Percentiles rank a stretch among this genome's conserved stretches.
phyloP scores from a whole-genome alignment of 2,113 vertebrate species.

The Engystomops pustulosus region DNA sequence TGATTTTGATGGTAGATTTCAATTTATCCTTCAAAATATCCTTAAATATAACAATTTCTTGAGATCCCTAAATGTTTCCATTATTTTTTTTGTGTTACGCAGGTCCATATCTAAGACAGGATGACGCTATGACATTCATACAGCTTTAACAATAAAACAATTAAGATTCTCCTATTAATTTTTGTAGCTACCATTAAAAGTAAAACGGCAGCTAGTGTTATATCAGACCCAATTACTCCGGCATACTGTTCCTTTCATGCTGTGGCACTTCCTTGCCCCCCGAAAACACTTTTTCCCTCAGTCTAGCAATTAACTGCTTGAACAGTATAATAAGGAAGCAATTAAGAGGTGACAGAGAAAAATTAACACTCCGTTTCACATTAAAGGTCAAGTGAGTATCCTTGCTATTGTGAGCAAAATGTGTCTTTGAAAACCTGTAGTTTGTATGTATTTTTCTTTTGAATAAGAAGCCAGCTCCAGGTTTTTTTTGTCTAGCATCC shows the following conservation, averaged over 20 bases:
- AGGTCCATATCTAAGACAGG: background rate
- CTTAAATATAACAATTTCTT: background rate
- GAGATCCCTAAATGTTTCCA: too few relatives aligned
- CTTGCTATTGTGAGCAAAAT: conserved; percentile 81
- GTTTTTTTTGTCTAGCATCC: conserved; percentile 76
- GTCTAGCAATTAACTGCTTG: conserved; percentile 87
- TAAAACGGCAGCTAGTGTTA: conserved; percentile 70
- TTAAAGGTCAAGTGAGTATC: conserved; percentile 85
- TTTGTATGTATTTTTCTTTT: conserved; percentile 80
- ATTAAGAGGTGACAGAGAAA: conserved; percentile 87
- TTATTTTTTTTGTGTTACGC: background rate
- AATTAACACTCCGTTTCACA: conserved; percentile 87
- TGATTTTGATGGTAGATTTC: too few relatives aligned
- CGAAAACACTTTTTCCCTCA: conserved; percentile 83
- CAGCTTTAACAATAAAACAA: conserved; percentile 65
- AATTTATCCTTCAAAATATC: too few relatives aligned
- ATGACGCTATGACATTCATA: conserved; percentile 41
- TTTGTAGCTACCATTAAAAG: conserved; percentile 74
- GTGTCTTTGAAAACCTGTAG: conserved; percentile 81
- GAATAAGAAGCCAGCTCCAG: conserved; percentile 76
- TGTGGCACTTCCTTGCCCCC: conserved; percentile 82
- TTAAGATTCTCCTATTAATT: conserved; percentile 72
- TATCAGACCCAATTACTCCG: conserved; percentile 74
- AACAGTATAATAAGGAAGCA: conserved; percentile 87
- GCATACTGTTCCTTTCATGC: conserved; percentile 75